Percentiles rank a stretch among this genome's conserved stretches.
phyloP scores from a whole-genome alignment of 2,888 invertebrate genomes.

The Panopea generosa region DNA sequence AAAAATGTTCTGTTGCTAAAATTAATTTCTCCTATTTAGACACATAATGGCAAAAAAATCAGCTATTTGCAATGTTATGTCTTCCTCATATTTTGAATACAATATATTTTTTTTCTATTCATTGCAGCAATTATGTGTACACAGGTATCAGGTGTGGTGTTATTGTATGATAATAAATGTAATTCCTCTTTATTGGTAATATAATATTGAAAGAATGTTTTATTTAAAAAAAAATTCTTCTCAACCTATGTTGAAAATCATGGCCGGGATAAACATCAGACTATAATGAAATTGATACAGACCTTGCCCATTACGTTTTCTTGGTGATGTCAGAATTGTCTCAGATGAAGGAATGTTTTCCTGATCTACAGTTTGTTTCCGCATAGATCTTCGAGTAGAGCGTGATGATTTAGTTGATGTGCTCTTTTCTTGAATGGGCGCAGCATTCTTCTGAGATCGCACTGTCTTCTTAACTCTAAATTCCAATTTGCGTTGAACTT shows the following conservation, averaged over 20 bases:
- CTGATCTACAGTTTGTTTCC: conserved; percentile 1
- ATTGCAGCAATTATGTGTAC: background rate
- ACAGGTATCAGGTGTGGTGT: no score
- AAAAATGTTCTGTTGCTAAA: no score
- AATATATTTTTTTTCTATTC: background rate
- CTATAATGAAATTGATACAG: no score
- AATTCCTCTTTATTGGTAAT: no score
- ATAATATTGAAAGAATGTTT: no score
- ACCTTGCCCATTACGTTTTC: conserved; percentile 67
- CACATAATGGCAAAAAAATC: no score
- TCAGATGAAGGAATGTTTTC: conserved; percentile 5
- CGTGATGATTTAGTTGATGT: background rate
- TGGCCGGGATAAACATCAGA: no score
- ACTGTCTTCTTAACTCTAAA: conserved; percentile 67
- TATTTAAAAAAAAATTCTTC: no score
- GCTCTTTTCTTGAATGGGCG: background rate
- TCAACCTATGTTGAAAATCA: no score
- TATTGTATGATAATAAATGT: no score
- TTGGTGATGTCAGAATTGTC: conserved; percentile 40
- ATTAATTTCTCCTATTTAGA: no score
- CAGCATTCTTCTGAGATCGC: conserved; percentile 26
- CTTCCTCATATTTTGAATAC: background rate
- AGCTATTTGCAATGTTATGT: no score
- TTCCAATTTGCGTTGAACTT: conserved; percentile 68
- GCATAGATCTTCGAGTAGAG: background rate